phyloP scores from a whole-genome alignment of 35 echinoderm and acorn worm genomes.

The Antedon bifida region DNA sequence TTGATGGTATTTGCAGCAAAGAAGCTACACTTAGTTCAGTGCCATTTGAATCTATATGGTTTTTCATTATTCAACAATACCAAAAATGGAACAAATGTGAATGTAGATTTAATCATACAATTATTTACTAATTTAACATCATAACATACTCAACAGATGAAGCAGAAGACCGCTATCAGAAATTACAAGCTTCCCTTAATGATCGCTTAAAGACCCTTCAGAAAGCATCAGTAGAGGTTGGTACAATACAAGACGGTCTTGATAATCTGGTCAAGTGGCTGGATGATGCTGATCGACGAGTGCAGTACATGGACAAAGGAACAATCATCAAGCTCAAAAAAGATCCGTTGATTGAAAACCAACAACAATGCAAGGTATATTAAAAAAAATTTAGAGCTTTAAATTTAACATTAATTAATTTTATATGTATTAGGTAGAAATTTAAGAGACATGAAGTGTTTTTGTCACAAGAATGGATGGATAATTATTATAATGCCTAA shows the following conservation, averaged over 20 bases:
- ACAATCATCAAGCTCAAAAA: slow-evolving; percentile 64
- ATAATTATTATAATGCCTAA: too few species aligned
- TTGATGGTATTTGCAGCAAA: too few species aligned
- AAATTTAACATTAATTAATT: too few species aligned
- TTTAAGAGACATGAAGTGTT: too few species aligned
- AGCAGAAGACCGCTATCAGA: slow-evolving; percentile 43
- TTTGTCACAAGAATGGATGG: too few species aligned
- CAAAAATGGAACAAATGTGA: too few species aligned
- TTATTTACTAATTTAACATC: neutral
- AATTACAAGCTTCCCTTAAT: slow-evolving; percentile 41
- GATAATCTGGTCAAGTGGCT: slow-evolving; percentile 53
- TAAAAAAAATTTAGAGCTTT: too few species aligned
- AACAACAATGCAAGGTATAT: slow-evolving; percentile 70
- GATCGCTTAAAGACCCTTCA: slow-evolving; percentile 49
- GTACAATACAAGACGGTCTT: slow-evolving; percentile 66
- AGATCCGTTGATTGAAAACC: slow-evolving; percentile 73
- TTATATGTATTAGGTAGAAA: too few species aligned
- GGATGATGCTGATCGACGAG: slow-evolving; percentile 69
- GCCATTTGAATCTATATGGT: too few species aligned
- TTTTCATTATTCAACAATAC: too few species aligned
- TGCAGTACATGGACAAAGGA: slow-evolving; percentile 67
- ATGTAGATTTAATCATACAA: too few species aligned
- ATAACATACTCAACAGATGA: slow-evolving; percentile 21
- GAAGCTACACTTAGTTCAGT: too few species aligned
- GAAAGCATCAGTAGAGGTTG: slow-evolving; percentile 55